These are phyloP conservation scores for Hypocryptadius cinnamomeus DNA, from an alignment of 2,113 vertebrate genomes.

Conservation along the genomic window DNA sequence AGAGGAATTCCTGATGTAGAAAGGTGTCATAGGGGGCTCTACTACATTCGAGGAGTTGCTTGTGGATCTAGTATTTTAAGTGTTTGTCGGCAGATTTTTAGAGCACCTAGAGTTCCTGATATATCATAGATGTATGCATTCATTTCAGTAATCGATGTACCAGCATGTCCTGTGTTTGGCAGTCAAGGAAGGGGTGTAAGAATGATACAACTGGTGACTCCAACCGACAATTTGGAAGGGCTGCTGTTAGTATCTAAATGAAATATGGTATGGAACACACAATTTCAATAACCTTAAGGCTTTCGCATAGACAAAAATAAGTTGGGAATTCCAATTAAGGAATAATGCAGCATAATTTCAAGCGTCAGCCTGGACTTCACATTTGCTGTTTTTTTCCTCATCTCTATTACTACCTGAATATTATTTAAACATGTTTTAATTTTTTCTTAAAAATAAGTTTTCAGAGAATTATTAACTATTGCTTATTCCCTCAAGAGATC, in stretches of 20 bases:
- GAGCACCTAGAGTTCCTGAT: not conserved
- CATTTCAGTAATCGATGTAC: not conserved
- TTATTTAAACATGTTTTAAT: conserved; percentile 29
- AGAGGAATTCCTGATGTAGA: not conserved
- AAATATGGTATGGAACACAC: not conserved
- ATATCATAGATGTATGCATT: not conserved
- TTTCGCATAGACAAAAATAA: not conserved
- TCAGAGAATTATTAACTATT: conserved; percentile 11
- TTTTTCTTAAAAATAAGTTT: not conserved
- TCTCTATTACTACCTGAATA: conserved; percentile 20
- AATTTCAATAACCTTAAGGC: not conserved
- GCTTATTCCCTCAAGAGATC: conserved; percentile 30
- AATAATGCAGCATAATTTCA: conserved; percentile 9
- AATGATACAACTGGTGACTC: not conserved
- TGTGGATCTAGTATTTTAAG: not conserved
- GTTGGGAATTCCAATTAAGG: not conserved
- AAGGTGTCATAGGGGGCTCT: not conserved
- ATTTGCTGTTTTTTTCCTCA: not conserved
- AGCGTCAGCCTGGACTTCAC: not conserved
- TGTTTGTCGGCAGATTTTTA: not conserved
- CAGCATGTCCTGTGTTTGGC: not conserved
- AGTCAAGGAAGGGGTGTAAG: not conserved
- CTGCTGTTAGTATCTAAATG: not conserved
- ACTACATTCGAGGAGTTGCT: not conserved
- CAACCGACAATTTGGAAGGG: not conserved